phyloP scores from a whole-genome alignment of 2,888 invertebrate species.

The Tenthredo amoena region DNA sequence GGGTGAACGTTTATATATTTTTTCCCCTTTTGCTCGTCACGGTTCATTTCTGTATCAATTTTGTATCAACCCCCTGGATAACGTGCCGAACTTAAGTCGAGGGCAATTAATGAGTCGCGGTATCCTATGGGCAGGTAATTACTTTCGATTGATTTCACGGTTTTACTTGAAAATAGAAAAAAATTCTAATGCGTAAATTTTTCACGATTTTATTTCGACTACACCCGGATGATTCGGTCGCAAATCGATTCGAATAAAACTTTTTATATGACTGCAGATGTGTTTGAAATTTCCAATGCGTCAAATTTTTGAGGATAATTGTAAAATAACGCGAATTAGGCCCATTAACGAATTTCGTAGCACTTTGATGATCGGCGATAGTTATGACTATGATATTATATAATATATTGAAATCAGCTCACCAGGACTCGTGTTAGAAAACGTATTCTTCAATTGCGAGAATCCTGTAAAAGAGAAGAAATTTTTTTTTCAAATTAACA shows the following conservation, averaged over 20 bases:
- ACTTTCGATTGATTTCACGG: not conserved
- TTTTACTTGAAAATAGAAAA: not conserved
- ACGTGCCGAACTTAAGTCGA: not conserved
- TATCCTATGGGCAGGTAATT: not conserved
- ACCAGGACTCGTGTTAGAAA: slow-evolving; percentile 73
- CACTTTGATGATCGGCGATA: not conserved
- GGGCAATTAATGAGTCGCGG: slow-evolving; percentile 17
- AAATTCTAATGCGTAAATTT: not conserved
- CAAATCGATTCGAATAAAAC: not conserved
- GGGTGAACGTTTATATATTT: not conserved
- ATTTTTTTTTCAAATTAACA: not conserved
- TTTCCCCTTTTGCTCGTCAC: not conserved
- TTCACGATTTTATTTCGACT: not conserved
- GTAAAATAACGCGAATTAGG: not conserved
- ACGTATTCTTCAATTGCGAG: slow-evolving; percentile 73
- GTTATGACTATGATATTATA: not conserved
- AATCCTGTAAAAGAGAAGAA: slow-evolving; percentile 69
- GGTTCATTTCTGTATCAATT: slow-evolving; percentile 8
- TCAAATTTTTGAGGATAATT: not conserved
- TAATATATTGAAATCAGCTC: slow-evolving; percentile 58
- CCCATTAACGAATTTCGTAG: not conserved
- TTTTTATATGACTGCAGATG: not conserved
- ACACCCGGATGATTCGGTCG: not conserved
- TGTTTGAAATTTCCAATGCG: not conserved
- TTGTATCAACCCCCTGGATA: not conserved